phyloP scores from a whole-genome alignment of 2,797 vertebrate genomes.

The Mareca penelope region DNA sequence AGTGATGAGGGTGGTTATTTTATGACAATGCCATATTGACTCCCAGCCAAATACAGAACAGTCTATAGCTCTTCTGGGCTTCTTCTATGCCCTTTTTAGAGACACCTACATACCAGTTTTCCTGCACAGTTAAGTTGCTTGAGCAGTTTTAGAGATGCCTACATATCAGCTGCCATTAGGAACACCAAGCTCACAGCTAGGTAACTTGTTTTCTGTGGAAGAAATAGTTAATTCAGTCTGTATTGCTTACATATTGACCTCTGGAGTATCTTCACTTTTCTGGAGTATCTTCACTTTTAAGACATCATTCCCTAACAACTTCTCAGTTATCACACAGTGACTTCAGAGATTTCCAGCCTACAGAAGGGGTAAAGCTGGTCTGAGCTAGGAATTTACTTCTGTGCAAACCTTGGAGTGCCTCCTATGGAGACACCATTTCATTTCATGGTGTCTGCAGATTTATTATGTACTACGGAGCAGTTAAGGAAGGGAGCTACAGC shows the following conservation, averaged over 20 bases:
- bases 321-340: background rate
- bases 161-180: background rate
- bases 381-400: background rate
- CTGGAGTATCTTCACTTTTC: background rate
- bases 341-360: constrained; percentile 11
- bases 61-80: background rate
- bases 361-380: background rate
- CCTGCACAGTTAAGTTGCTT: background rate
- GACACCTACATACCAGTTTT: background rate
- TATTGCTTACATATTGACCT: background rate
- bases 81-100: background rate
- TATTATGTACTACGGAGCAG: background rate
- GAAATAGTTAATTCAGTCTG: background rate
- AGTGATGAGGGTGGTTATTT: background rate
- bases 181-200: background rate
- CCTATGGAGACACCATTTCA: background rate
- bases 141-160: background rate
- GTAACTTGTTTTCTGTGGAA: background rate
- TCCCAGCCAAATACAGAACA: background rate
- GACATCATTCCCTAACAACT: background rate
- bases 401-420: background rate
- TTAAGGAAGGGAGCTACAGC: background rate
- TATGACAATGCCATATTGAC: background rate
- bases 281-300: background rate
- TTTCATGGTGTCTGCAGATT: background rate